phyloP scores from a whole-genome alignment of 2,113 vertebrate genomes.

The Limanda limanda region DNA sequence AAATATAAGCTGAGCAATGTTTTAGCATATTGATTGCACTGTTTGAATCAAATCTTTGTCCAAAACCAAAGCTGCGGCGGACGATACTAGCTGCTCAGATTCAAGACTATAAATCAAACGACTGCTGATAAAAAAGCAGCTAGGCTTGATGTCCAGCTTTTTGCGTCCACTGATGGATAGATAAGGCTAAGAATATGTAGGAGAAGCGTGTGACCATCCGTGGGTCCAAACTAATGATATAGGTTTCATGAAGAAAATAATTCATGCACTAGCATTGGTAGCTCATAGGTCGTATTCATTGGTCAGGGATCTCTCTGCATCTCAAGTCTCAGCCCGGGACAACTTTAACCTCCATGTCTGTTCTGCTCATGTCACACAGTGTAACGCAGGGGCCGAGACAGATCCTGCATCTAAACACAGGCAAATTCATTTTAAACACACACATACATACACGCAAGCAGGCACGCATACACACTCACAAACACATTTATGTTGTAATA shows the following conservation, averaged over 20 bases:
- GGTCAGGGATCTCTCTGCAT: neutral
- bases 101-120: neutral
- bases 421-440: neutral
- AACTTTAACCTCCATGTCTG: slow-evolving; percentile 18
- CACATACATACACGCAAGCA: neutral
- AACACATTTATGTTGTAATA: no score
- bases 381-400: no score
- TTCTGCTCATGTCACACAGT: no score
- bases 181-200: neutral
- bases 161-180: neutral
- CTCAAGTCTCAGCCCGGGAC: neutral
- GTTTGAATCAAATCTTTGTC: neutral
- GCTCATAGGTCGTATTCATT: neutral
- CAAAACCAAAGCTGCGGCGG: neutral
- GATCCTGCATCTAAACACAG: slow-evolving; percentile 18
- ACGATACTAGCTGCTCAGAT: neutral
- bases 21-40: neutral
- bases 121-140: slow-evolving; percentile 6
- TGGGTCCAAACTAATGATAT: neutral
- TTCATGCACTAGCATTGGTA: neutral
- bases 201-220: no score
- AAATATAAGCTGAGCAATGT: neutral
- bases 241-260: neutral
- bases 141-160: neutral
- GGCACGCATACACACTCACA: no score